Evolutionary conservation across 2,888 invertebrate species (phyloP).

Genomic region (Melitaea athalia): DNA sequence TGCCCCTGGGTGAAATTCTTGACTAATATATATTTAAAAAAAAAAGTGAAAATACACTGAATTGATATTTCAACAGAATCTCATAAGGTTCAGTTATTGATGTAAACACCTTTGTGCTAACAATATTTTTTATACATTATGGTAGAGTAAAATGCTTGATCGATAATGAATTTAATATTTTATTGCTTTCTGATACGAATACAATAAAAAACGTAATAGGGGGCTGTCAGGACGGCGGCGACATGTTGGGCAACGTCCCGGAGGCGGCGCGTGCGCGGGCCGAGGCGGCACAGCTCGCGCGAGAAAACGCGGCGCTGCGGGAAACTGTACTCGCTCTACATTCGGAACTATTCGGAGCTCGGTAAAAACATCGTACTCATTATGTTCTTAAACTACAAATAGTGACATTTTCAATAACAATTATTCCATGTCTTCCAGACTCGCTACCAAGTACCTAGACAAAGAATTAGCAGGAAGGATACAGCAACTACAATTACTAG

Average conservation of each 20-base stretch:
- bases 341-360: slow-evolving; percentile 91
- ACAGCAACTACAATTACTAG: slow-evolving; percentile 92
- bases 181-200: not conserved
- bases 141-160: no score
- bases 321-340: slow-evolving; percentile 88
- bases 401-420: not conserved
- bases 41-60: no score
- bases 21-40: no score
- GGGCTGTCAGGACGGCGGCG: slow-evolving; percentile 63
- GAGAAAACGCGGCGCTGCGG: slow-evolving; percentile 87
- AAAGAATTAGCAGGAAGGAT: slow-evolving; percentile 92
- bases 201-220: slow-evolving; percentile 45
- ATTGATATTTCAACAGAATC: no score
- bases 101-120: no score
- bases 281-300: slow-evolving; percentile 83
- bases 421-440: slow-evolving; percentile 58
- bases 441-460: slow-evolving; percentile 93
- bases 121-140: no score
- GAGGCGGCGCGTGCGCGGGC: slow-evolving; percentile 82
- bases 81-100: no score
- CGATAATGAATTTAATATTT: no score
- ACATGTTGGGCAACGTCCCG: slow-evolving; percentile 57
- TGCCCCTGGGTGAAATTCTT: no score
- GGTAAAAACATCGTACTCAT: slow-evolving; percentile 49
- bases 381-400: not conserved